Conservation (phyloP, 2,888 invertebrate genomes). For the Leucozona laternaria region DNA sequence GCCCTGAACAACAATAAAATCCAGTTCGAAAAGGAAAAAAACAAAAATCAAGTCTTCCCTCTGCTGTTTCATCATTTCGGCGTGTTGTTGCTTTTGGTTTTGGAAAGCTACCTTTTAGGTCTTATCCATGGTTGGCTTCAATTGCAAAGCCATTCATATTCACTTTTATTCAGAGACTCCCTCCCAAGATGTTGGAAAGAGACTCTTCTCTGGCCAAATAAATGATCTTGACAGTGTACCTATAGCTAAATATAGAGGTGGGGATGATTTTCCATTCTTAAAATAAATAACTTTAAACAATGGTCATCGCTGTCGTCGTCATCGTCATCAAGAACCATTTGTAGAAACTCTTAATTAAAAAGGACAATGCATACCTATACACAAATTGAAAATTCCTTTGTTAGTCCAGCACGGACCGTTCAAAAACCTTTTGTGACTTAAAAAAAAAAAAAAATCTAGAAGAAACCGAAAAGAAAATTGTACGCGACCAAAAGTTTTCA, state of each 20-base stretch:
- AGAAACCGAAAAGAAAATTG: constrained; percentile 19
- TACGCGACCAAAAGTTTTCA: constrained; percentile 61
- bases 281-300: constrained; percentile 60
- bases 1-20: constrained; percentile 59
- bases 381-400: constrained; percentile 74
- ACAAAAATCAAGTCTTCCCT: constrained; percentile 53
- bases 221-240: constrained; percentile 34
- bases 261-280: constrained; percentile 53
- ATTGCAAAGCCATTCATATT: constrained; percentile 37
- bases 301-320: constrained; percentile 60
- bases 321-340: constrained; percentile 68
- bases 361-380: constrained; percentile 72
- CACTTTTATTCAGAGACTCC: background rate
- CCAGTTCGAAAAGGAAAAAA: constrained; percentile 33
- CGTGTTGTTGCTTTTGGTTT: constrained; percentile 22
- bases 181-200: constrained; percentile 10
- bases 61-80: constrained; percentile 31
- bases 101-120: constrained; percentile 22
- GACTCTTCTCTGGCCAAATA: constrained; percentile 7
- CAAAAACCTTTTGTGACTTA: constrained; percentile 57
- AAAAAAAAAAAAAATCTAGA: constrained; percentile 11
- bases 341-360: constrained; percentile 74
- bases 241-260: background rate
- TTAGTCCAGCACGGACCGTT: constrained; percentile 51
- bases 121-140: constrained; percentile 29